Base-by-base conservation (phyloP, 2,113 vertebrate species). In the Calidris pugnax region DNA sequence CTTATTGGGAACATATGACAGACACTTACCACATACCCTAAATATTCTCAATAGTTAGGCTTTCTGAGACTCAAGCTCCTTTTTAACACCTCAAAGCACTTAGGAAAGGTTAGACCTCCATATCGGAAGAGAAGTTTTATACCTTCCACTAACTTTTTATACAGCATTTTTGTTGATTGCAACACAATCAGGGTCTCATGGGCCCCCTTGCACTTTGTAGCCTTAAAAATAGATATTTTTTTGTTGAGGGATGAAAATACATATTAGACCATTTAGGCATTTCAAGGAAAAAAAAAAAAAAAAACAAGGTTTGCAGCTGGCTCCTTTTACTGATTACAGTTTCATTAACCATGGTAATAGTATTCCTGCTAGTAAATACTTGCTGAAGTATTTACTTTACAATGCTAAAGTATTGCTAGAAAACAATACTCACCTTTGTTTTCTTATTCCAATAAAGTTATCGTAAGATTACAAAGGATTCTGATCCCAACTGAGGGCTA, bases 301-400 rank as follows among this genome's bases (percentile, higher is more conserved):
- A 22, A 47, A 74, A 33, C 39, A 62, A 32, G 62, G 30, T 85
- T 95, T 92, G 71, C 94, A 96, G 50, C 96, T 94, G 95, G 53
- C 69, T 95, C 39, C 84, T 22, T 92, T 96, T 93, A 90, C 85
- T 85, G 86, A 95, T 95, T 93, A 87, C 45, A 62, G 48, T 93
- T 95, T 89, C 89, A 97, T 92, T 94, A 94, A 92, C 94, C 53
- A 24, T 53, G 48, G 90, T 76, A 93, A 95, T 87, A 89, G n/a
- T 95, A 91, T 92, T 95, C 51, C 87, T 90, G 89, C 91, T 94
- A 95, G 94, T 95, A 97, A 95, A 97, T 96, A 85, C 89, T 91
- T 95, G 87, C 66, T 89, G 53, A 20, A 95, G 71, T 96, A 95
- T 94, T 97, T 94, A 60, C 77, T 92, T 95, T 87, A 82, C 77